Percentiles rank a stretch among this genome's conserved stretches.
phyloP scores from a whole-genome alignment of 2,797 vertebrate genomes.

The Nannoperca obscura region DNA sequence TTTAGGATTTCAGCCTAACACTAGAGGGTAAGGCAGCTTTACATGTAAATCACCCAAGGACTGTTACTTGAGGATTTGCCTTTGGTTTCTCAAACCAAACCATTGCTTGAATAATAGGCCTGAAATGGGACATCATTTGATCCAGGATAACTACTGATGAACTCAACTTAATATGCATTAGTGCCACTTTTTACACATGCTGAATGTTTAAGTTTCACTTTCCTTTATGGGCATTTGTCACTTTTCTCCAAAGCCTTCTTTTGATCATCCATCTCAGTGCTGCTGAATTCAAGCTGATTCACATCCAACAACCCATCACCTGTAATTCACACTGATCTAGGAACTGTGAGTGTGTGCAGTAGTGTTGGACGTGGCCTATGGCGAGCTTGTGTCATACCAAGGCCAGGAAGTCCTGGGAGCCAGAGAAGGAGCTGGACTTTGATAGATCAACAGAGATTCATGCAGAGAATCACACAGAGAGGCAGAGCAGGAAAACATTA shows the following conservation, averaged over 20 bases:
- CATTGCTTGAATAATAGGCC: conserved; percentile 17
- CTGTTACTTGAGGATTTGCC: conserved; percentile 45
- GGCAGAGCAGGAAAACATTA: conserved; percentile 29
- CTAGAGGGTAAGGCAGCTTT: conserved; percentile 3
- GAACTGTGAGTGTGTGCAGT: conserved; percentile 10
- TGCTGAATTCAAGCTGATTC: conserved; percentile 20
- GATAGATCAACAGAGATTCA: conserved; percentile 39
- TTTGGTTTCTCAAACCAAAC: conserved; percentile 40
- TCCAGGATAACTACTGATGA: conserved; percentile 12
- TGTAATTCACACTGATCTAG: conserved; percentile 27
- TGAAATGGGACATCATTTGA: conserved; percentile 20
- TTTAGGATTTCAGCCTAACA: not conserved
- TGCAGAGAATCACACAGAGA: conserved; percentile 45
- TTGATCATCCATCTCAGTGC: not conserved
- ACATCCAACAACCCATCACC: not conserved
- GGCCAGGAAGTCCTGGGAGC: conserved; percentile 30
- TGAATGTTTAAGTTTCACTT: not conserved
- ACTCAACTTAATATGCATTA: not conserved
- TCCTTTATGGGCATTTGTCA: not conserved
- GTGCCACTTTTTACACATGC: not conserved
- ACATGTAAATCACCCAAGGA: conserved; percentile 45
- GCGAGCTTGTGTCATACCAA: conserved; percentile 7
- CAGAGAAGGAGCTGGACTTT: not conserved
- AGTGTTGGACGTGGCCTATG: conserved; percentile 27
- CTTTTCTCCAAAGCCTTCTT: not conserved